Evolutionary conservation across 2,888 invertebrate species (phyloP).

Genomic region (Andrena bucephala): DNA sequence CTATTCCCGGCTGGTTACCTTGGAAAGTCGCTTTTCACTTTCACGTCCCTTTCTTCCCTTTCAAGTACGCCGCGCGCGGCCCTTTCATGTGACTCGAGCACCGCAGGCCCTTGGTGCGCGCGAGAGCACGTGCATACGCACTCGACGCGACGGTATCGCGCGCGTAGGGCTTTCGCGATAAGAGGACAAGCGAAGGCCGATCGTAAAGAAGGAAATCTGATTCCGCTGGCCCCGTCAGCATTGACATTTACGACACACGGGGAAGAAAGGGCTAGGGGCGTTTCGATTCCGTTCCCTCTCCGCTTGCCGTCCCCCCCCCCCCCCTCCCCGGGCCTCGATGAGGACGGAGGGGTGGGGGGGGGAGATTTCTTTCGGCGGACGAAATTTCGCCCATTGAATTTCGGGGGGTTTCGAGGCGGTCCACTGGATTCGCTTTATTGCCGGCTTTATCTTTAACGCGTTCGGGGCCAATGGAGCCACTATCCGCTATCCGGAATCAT

Average conservation of each 20-base stretch:
- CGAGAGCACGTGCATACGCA: conserved; percentile 61
- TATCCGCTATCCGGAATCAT: conserved; percentile 22
- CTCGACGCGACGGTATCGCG: conserved; percentile 46
- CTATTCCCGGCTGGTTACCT: conserved; percentile 57
- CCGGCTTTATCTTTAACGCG: conserved; percentile 33
- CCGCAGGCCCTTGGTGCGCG: conserved; percentile 44
- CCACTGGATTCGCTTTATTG: conserved; percentile 15
- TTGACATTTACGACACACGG: conserved; percentile 49
- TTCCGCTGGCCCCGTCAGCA: conserved; percentile 45
- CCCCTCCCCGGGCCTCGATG: background rate
- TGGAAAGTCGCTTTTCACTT: conserved; percentile 83
- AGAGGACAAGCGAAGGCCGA: conserved; percentile 50
- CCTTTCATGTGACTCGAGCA: conserved; percentile 56
- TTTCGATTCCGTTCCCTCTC: conserved; percentile 26
- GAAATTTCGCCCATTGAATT: conserved; percentile 14
- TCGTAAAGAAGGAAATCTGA: conserved; percentile 66
- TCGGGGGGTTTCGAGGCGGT: background rate
- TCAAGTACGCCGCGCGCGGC: conserved; percentile 49
- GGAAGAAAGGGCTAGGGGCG: conserved; percentile 7
- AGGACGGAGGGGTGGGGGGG: background rate
- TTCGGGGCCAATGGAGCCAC: conserved; percentile 18
- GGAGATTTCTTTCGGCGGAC: background rate
- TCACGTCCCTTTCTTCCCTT: conserved; percentile 78
- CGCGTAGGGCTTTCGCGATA: conserved; percentile 62
- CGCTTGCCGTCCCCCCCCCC: too few relatives aligned